Evolutionary conservation across 23 tunicate species (phyloP), one percentile per base, ranked within the genome.

Genomic region (Ascidia mentula): DNA sequence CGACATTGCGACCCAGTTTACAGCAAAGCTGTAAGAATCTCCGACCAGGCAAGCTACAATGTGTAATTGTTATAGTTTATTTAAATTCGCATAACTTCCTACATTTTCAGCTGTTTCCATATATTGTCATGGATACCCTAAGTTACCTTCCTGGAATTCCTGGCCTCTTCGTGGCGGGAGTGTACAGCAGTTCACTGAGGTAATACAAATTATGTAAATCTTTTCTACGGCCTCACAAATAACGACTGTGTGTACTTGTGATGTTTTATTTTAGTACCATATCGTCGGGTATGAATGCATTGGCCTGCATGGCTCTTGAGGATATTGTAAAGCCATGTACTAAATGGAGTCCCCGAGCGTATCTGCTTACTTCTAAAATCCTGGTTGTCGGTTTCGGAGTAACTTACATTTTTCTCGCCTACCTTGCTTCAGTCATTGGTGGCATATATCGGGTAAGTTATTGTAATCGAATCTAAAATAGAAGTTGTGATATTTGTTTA

Each of bases 251-350:
- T n/a, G n/a, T n/a, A n/a, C n/a, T n/a, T n/a, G n/a, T n/a, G n/a
- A 42, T 42, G 15, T 42, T 42, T 42, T 12, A 42, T 53, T 53
- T 53, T 42, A 93, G 98, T 77, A 93, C 98, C 0, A 84, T 93
- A 12, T 93, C 98, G 0, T 93, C 98, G 28, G 98, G 95, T 17
- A 93, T 93, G 71, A 93, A 93, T 75, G 98, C 98, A 0, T 88
- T 93, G 94, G 98, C 93, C 3, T 93, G 98, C 75, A 90, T 93
- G 9, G 72, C 87, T 20, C 65, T 93, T 36, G 94, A 93, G 88
- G 98, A 93, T 84, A 88, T 93, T 46, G 46, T 93, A 0, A 82
- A 73, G 33, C 98, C 98, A 24, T 31, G 35, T 60, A 84, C 94
- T 0, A 78, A 84, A 28, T 93, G 89, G 92, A 69, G 80, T 13